Percentiles rank a stretch among this genome's conserved stretches.
Evolutionary conservation across 1,140 invertebrate genomes (phyloP).

Genomic region (Paraescarpia echinospica): DNA sequence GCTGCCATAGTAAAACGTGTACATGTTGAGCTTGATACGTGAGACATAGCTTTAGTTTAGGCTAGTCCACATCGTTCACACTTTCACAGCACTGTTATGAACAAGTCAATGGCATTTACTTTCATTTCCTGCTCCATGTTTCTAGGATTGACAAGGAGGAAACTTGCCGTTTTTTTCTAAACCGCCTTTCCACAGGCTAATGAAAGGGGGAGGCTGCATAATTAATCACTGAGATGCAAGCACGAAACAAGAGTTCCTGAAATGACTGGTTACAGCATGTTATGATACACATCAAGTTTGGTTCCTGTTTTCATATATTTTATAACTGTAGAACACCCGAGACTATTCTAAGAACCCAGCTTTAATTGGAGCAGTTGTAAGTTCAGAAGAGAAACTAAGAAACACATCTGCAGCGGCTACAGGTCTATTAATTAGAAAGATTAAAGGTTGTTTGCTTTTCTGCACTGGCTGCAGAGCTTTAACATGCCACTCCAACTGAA

Average conservation of each 20-base stretch:
- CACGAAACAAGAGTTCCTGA: neutral
- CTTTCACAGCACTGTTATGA: neutral
- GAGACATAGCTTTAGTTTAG: neutral
- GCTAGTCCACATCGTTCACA: neutral
- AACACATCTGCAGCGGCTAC: neutral
- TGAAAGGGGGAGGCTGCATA: constrained; percentile 6
- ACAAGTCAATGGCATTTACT: neutral
- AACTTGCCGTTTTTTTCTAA: neutral
- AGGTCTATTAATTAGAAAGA: constrained; percentile 16
- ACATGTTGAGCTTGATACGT: too few relatives aligned
- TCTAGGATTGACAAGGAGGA: neutral
- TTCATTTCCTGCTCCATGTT: neutral
- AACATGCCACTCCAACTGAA: neutral
- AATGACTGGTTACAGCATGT: neutral
- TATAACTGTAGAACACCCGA: neutral
- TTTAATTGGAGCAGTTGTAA: neutral
- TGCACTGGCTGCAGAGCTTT: neutral
- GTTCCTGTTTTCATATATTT: neutral
- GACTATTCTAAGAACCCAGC: neutral
- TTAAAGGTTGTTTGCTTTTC: neutral
- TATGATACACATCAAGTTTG: neutral
- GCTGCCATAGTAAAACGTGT: too few relatives aligned
- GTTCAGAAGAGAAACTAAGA: neutral
- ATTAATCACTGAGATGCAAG: neutral
- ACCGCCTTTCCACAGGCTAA: neutral